These are phyloP conservation scores for Leptopilina myrica DNA, from an alignment of 2,888 invertebrate species.

Conservation along the genomic window DNA sequence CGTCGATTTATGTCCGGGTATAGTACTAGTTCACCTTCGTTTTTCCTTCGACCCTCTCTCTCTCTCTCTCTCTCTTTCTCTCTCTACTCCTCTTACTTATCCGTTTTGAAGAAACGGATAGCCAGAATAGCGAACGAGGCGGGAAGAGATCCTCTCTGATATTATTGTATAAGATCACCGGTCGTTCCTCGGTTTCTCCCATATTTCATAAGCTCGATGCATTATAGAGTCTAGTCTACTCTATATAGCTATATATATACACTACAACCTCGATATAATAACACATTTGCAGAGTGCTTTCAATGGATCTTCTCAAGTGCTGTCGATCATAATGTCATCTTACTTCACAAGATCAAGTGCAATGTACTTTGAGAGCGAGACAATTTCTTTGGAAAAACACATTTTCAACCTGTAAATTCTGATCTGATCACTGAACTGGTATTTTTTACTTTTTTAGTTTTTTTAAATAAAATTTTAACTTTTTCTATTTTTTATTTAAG, in stretches of 20 bases:
- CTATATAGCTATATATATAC: background rate
- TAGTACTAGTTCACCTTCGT: slow-evolving; percentile 69
- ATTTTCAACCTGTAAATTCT: background rate
- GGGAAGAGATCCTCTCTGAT: slow-evolving; percentile 60
- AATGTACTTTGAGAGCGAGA: background rate
- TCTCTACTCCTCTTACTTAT: slow-evolving; percentile 43
- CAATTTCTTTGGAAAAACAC: background rate
- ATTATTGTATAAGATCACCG: slow-evolving; percentile 67
- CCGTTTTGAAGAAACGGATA: slow-evolving; percentile 43
- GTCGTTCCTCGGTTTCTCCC: slow-evolving; percentile 53
- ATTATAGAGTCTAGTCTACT: slow-evolving; percentile 3
- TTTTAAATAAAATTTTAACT: background rate
- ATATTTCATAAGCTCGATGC: slow-evolving; percentile 64
- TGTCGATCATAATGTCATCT: slow-evolving; percentile 53
- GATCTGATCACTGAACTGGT: background rate
- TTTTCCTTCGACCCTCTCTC: background rate
- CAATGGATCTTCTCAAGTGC: slow-evolving; percentile 58
- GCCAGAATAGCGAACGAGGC: slow-evolving; percentile 49
- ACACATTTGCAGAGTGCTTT: slow-evolving; percentile 65
- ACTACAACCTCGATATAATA: slow-evolving; percentile 44
- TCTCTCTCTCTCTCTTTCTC: slow-evolving; percentile 40
- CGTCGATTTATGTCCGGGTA: slow-evolving; percentile 73
- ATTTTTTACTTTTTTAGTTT: background rate
- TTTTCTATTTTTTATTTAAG: background rate
- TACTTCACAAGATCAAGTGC: slow-evolving; percentile 37